phyloP scores from a whole-genome alignment of 2,888 invertebrate species.

The Autographa pulchrina region DNA sequence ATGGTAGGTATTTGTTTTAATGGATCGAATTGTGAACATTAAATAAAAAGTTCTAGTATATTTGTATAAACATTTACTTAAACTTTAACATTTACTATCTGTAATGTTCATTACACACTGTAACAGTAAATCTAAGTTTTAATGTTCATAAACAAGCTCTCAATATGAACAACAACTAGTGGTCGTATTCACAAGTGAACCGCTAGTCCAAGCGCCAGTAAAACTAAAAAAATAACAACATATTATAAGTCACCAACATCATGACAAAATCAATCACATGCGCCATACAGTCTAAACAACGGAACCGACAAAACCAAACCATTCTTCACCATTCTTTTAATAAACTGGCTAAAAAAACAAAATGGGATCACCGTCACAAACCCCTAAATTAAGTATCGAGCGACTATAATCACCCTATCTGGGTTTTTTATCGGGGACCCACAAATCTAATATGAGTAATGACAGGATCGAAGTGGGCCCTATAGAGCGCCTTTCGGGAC shows the following conservation, averaged over 20 bases:
- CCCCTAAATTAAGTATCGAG: slow-evolving; percentile 78
- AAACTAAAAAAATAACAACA: slow-evolving; percentile 3
- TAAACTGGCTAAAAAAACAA: slow-evolving; percentile 67
- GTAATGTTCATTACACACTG: too few relatives aligned
- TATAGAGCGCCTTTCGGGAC: slow-evolving; percentile 73
- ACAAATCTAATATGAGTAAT: slow-evolving; percentile 86
- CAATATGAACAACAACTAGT: too few relatives aligned
- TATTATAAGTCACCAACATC: not conserved
- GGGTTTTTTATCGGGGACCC: slow-evolving; percentile 78
- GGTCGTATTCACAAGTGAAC: too few relatives aligned
- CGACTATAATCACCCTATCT: slow-evolving; percentile 80
- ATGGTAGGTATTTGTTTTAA: too few relatives aligned
- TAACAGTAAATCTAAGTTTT: too few relatives aligned
- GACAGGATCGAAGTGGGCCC: slow-evolving; percentile 75
- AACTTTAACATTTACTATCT: too few relatives aligned
- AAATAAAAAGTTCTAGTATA: too few relatives aligned
- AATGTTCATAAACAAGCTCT: too few relatives aligned
- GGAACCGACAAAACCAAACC: slow-evolving; percentile 55
- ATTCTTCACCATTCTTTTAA: slow-evolving; percentile 60
- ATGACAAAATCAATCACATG: slow-evolving; percentile 37
- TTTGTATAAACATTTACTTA: too few relatives aligned
- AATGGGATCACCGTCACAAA: slow-evolving; percentile 69
- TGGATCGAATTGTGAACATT: too few relatives aligned
- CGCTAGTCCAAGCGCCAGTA: slow-evolving; percentile 1
- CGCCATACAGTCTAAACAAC: slow-evolving; percentile 54